A percentile compares a stretch with the other conserved stretches of the same genome.
phyloP scores from a whole-genome alignment of 1,140 invertebrate genomes.

The Sminthurinus signatus region DNA sequence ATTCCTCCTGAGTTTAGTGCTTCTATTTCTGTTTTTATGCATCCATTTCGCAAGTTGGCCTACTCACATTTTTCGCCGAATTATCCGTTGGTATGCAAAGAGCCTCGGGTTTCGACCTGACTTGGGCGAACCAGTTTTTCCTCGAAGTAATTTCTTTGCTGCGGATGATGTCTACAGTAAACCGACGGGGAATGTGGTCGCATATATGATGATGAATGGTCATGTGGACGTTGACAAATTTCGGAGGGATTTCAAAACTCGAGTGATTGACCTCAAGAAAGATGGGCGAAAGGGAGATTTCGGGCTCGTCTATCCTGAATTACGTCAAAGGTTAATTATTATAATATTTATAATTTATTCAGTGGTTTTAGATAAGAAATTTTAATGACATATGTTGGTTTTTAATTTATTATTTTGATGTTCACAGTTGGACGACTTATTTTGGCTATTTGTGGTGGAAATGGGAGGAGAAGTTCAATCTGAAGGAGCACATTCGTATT shows the following conservation, averaged over 20 bases:
- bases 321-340: background rate
- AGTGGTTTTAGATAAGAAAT: too few relatives aligned
- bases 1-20: too few relatives aligned
- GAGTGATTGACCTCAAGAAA: background rate
- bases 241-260: background rate
- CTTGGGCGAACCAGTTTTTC: background rate
- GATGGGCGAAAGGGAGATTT: background rate
- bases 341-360: too few relatives aligned
- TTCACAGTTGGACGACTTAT: background rate
- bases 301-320: background rate
- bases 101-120: background rate
- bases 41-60: too few relatives aligned
- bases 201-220: background rate
- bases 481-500: background rate
- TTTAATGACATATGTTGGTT: too few relatives aligned
- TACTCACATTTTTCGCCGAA: too few relatives aligned
- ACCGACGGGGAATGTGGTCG: background rate
- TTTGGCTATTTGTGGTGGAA: conserved; percentile 11
- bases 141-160: background rate
- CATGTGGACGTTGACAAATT: background rate
- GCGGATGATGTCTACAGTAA: background rate
- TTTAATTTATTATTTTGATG: too few relatives aligned
- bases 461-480: conserved; percentile 3
- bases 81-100: too few relatives aligned
- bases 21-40: too few relatives aligned